These are phyloP conservation scores for Dyspetes luteomarginatus DNA, from an alignment of 2,888 invertebrate species.

Conservation along the genomic window DNA sequence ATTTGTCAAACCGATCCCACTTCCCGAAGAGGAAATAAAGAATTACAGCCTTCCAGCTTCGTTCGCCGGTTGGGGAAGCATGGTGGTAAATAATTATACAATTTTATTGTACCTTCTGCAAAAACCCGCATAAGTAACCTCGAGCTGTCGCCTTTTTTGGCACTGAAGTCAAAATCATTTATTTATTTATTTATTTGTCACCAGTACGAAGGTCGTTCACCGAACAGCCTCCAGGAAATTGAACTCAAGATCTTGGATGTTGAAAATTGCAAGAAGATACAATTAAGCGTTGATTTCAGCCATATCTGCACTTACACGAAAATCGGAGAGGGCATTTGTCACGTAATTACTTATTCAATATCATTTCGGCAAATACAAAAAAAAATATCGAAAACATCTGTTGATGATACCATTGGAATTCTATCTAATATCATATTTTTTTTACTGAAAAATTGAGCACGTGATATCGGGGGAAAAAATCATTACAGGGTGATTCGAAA, in stretches of 20 bases:
- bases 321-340: constrained; percentile 75
- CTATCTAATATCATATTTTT: neutral
- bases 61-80: constrained; percentile 76
- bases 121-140: neutral
- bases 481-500: constrained; percentile 56
- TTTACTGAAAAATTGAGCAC: neutral
- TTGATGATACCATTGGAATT: constrained; percentile 2
- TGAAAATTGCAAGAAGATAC: constrained; percentile 54
- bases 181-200: neutral
- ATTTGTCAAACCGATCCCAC: constrained; percentile 67
- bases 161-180: neutral
- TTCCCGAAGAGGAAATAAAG: constrained; percentile 64
- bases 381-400: constrained; percentile 27
- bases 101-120: neutral
- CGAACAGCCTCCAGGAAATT: constrained; percentile 70
- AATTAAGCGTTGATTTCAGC: constrained; percentile 48
- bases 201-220: constrained; percentile 60
- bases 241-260: constrained; percentile 49
- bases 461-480: neutral
- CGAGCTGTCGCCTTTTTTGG: neutral
- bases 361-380: neutral
- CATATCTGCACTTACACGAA: constrained; percentile 76
- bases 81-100: constrained; percentile 61
- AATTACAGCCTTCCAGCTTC: constrained; percentile 56
- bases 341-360: no score